Conservation (phyloP, 2,797 vertebrate species). For the Remorina albescens region DNA sequence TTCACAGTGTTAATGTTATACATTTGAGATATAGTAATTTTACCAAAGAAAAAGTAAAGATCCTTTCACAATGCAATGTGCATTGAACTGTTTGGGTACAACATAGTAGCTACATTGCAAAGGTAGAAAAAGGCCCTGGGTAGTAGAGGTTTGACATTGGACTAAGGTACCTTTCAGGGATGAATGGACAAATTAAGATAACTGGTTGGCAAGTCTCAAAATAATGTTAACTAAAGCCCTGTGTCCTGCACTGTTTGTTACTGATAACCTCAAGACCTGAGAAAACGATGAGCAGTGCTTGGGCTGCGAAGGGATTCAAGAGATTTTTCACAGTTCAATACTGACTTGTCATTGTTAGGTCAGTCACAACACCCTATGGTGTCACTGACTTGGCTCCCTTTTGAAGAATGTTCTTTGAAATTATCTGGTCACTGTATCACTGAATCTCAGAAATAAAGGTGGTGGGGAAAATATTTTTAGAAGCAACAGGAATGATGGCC, state of each 20-base stretch:
- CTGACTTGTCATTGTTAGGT: conserved; percentile 13
- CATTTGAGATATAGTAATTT: background rate
- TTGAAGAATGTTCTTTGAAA: background rate
- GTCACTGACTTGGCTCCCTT: conserved; percentile 32
- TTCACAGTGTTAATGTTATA: conserved; percentile 8
- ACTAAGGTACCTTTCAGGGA: conserved; percentile 65
- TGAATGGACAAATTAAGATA: background rate
- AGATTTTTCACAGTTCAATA: conserved; percentile 11
- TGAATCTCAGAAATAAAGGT: background rate
- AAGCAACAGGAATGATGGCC: background rate
- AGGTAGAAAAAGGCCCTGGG: background rate
- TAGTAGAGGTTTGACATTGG: conserved; percentile 5
- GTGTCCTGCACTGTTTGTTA: conserved; percentile 4
- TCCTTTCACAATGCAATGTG: too few relatives aligned
- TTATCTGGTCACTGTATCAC: background rate
- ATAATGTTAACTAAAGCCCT: background rate
- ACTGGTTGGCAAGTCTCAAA: background rate
- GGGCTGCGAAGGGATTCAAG: conserved; percentile 9
- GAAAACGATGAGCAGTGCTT: conserved; percentile 25
- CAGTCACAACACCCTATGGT: conserved; percentile 7
- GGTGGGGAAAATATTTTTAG: background rate
- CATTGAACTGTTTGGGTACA: background rate
- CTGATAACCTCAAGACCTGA: conserved; percentile 17
- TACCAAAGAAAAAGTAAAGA: background rate
- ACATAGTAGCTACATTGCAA: background rate